Evolutionary conservation across 2,797 vertebrate species (phyloP).

Genomic region (Periophthalmus magnuspinnatus): DNA sequence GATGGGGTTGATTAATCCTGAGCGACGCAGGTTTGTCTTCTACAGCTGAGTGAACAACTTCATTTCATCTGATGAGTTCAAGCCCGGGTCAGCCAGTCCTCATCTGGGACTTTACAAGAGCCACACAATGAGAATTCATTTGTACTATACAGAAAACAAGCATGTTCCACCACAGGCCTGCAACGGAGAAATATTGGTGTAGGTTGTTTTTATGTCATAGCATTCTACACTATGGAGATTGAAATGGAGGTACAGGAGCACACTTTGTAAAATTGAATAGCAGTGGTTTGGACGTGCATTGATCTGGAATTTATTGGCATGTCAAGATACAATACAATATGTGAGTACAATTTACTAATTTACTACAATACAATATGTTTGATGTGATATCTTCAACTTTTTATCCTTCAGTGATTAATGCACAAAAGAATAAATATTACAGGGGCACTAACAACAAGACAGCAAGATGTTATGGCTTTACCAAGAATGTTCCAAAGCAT

Average conservation of each 20-base stretch:
- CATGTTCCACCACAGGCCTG: conserved; percentile 30
- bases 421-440: no score
- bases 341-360: no score
- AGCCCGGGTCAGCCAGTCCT: conserved; percentile 92
- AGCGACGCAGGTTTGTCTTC: conserved; percentile 93
- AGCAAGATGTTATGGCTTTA: no score
- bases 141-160: conserved; percentile 81
- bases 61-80: conserved; percentile 99
- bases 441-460: no score
- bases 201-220: conserved; percentile 1
- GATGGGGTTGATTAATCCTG: conserved; percentile 94
- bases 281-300: background rate
- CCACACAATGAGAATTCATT: conserved; percentile 88
- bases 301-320: background rate
- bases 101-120: conserved; percentile 92
- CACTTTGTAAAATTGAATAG: conserved; percentile 16
- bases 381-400: no score
- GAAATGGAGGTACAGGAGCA: background rate
- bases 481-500: no score
- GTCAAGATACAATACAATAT: background rate
- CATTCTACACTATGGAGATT: background rate
- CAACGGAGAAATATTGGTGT: conserved; percentile 71
- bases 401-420: background rate
- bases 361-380: no score
- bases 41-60: conserved; percentile 98